Conservation (phyloP, 2,888 invertebrate species). For the Drosophila pseudotakahashii region DNA sequence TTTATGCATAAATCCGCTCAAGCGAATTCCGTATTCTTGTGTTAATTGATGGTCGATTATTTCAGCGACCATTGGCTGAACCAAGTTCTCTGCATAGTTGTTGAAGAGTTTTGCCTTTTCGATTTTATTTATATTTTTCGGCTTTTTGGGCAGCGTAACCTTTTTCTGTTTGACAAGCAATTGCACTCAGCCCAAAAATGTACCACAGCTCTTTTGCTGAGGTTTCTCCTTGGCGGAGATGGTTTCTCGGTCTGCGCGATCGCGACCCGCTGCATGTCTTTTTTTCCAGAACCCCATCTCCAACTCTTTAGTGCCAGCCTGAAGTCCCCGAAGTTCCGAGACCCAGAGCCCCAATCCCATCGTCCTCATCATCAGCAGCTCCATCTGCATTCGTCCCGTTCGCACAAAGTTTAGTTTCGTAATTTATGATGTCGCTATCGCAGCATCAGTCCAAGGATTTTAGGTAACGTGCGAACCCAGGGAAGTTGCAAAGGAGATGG, state of each 20-base stretch:
- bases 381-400: slow-evolving; percentile 57
- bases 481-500: slow-evolving; percentile 8
- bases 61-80: slow-evolving; percentile 1
- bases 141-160: slow-evolving; percentile 65
- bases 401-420: slow-evolving; percentile 73
- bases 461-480: slow-evolving; percentile 48
- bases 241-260: slow-evolving; percentile 37
- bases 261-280: slow-evolving; percentile 41
- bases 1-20: neutral
- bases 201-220: slow-evolving; percentile 48
- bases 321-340: neutral
- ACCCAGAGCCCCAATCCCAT: slow-evolving; percentile 17
- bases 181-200: slow-evolving; percentile 84
- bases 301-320: slow-evolving; percentile 2
- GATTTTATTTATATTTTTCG: slow-evolving; percentile 37
- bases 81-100: slow-evolving; percentile 42
- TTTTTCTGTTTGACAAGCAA: slow-evolving; percentile 84
- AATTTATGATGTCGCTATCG: slow-evolving; percentile 79
- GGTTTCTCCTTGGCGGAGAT: slow-evolving; percentile 27
- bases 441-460: slow-evolving; percentile 55
- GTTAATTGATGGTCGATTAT: slow-evolving; percentile 14
- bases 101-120: slow-evolving; percentile 47
- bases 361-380: slow-evolving; percentile 29
- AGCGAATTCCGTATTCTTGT: neutral
- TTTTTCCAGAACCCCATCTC: slow-evolving; percentile 7